Evolutionary conservation across 2,113 vertebrate species (phyloP), one percentile per base, ranked within the genome.

Genomic region (Chloropsis hardwickii): DNA sequence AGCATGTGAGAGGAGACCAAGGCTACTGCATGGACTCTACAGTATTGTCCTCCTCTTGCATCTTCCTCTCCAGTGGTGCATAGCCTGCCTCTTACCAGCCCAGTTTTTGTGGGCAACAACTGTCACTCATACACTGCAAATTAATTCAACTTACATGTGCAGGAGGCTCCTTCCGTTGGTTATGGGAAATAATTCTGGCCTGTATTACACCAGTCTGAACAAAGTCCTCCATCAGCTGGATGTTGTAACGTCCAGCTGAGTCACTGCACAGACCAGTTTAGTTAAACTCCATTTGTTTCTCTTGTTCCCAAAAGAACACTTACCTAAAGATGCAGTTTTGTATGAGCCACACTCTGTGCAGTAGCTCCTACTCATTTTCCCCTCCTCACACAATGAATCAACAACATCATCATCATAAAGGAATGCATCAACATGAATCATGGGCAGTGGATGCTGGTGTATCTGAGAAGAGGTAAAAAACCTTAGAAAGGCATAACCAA

Each of bases 341-440:
- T 96, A 95, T 58, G 99, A 99, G 58, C 99, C 98, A 95, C 99
- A 99, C 23, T 54, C 92, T 27, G 97, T 96, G 85, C 99, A 99
- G 96, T 98, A 99, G 83, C 97, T 98, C 72, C 99, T 98, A 96
- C 98, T 99, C 98, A 99, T 98, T 95, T 98, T 98, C 62, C 99
- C 98, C 64, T 98, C 97, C 70, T 99, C 98, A 98, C 99, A 99
- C 88, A 99, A 98, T 90, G 97, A 92, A 96, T 99, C 99, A 97
- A 99, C 97, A 88, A 97, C 95, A 47, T 99, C 98, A 81, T 99
- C 99, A 86, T 99, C 98, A 94, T 99, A 99, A 95, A 99, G 98
- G 98, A 99, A 99, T 54, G 98, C 96, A 96, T 99, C 99, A 71
- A 99, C 97, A 37, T 99, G 99, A 88, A 98, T 97, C 40, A 98